Evolutionary conservation across 2,797 vertebrate species (phyloP), one percentile per base, ranked within the genome.

Genomic region (Huso huso): DNA sequence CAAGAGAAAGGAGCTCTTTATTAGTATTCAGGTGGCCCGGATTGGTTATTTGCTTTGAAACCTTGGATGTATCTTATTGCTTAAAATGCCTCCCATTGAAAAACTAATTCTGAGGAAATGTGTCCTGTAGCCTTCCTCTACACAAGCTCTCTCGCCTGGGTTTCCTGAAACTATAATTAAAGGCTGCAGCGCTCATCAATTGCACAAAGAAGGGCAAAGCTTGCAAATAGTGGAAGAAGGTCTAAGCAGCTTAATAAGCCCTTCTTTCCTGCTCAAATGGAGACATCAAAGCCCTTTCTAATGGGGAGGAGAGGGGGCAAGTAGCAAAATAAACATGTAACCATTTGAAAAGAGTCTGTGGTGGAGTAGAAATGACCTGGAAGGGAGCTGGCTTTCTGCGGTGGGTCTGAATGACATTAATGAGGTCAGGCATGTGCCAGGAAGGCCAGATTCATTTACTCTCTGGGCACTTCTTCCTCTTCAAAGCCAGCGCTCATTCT

Each of bases 241-340:
- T 67, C 64, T 64, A 50, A 61, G 64, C 62, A 64, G 63, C 61
- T 51, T 71, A 75, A 74, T 67, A 75, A 62, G 52, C 63, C 66
- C 53, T 72, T 69, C 64, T 71, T 65, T 68, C 50, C 49, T 10
- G n/a, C 15, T 62, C 49, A 63, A 70, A 55, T 73, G 66, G 71
- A 78, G 75, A 80, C 79, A 82, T 82, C 75, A 82, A 81, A 83
- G 70, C 66, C 69, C 50, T 74, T 69, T 66, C 68, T 71, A 50
- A 49, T 55, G 70, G 57, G 1, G 61, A 63, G 70, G 73, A 68
- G 71, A 70, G 63, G 65, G 67, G 64, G 71, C 68, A 66, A 67
- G 57, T 11, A 62, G 63, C 48, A 62, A 66, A 63, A 73, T 65
- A 58, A 70, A 63, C 73, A 73, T 79, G 78, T 68, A 23, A 12